phyloP scores from a whole-genome alignment of 2,888 invertebrate species.

The Allolobophora icterica region DNA sequence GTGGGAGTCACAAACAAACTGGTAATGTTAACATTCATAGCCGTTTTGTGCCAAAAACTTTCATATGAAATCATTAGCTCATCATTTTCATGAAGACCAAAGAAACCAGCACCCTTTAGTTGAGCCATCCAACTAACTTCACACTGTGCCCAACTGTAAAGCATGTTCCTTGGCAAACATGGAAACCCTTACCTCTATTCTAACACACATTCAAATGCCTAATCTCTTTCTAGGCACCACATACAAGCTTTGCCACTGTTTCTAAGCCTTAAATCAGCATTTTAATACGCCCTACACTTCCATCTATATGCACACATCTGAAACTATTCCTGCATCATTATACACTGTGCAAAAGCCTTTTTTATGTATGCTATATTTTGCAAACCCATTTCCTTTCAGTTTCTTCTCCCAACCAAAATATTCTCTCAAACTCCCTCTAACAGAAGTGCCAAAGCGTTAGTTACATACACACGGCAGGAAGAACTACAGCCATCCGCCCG shows the following conservation, averaged over 20 bases:
- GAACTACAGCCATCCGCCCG: constrained; percentile 75
- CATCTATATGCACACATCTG: neutral
- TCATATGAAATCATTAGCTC: neutral
- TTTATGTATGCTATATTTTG: neutral
- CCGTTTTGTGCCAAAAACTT: neutral
- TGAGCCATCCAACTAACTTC: neutral
- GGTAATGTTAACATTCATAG: neutral
- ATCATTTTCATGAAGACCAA: neutral
- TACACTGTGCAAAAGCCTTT: neutral
- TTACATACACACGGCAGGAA: neutral
- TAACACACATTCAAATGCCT: neutral
- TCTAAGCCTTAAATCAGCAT: neutral
- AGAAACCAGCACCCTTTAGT: neutral
- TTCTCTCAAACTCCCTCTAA: neutral
- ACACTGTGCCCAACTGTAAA: neutral
- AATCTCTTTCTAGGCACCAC: neutral
- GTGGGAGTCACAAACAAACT: neutral
- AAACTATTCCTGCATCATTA: neutral
- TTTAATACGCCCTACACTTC: neutral
- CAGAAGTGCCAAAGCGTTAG: neutral
- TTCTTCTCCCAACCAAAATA: neutral
- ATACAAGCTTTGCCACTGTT: neutral
- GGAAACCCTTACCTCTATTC: neutral
- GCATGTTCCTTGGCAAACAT: neutral
- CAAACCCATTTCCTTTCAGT: no score